Evolutionary conservation across 1,140 invertebrate species (phyloP).

Genomic region (Lucilia sericata): DNA sequence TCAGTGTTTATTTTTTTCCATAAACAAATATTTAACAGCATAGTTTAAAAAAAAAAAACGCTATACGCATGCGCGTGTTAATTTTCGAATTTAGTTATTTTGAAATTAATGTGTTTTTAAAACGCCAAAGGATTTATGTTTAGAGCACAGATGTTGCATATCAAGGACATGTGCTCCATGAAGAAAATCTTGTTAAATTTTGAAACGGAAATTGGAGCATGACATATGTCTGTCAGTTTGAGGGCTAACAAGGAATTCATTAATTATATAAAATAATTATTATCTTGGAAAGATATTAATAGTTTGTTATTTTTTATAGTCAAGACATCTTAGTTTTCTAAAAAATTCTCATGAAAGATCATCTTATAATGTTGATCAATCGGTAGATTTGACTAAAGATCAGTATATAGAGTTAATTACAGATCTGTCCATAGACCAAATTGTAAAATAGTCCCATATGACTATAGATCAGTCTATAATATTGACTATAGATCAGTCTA

Average conservation of each 20-base stretch:
- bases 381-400: too few relatives aligned
- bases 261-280: not conserved
- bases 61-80: not conserved
- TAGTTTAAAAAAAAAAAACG: not conserved
- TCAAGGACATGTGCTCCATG: constrained; percentile 8
- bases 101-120: not conserved
- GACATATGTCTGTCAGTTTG: not conserved
- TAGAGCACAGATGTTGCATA: not conserved
- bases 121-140: not conserved
- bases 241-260: not conserved
- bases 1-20: not conserved
- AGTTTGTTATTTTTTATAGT: too few relatives aligned
- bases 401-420: too few relatives aligned
- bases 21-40: not conserved
- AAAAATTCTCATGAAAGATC: too few relatives aligned
- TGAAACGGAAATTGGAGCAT: constrained; percentile 8
- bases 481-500: too few relatives aligned
- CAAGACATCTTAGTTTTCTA: too few relatives aligned
- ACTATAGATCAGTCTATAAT: too few relatives aligned
- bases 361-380: too few relatives aligned
- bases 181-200: not conserved
- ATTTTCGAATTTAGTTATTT: not conserved
- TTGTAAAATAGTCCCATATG: too few relatives aligned
- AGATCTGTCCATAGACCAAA: too few relatives aligned
- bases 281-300: too few relatives aligned